Evolutionary conservation across 2,888 invertebrate species (phyloP), one percentile per base, ranked within the genome.

Genomic region (Hirtodrosophila confusa): DNA sequence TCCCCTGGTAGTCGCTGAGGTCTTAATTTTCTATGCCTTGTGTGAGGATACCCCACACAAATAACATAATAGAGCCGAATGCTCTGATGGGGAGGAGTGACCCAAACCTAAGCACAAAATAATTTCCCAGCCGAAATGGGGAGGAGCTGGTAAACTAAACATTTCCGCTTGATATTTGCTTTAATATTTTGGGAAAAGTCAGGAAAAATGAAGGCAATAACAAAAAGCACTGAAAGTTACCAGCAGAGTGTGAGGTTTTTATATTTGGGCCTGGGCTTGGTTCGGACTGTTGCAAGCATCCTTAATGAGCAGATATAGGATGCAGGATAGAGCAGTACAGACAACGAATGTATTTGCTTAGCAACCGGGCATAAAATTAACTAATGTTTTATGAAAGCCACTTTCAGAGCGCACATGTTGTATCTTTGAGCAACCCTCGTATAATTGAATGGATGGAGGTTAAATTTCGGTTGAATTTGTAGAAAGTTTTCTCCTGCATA

Each of bases 311-410:
- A n/a, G 7, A n/a, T 56, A 6, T 3, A 17, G 17, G 17, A 17
- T 17, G 17, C 17, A 17, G 27, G 27, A 27, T 27, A 6, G 4
- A 41, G 41, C 8, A 31, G 23, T 4, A 8, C 17, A 62, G 36
- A 58, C 41, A 66, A 50, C 66, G 43, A 51, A 60, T 47, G 53
- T 40, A 67, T 83, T 79, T 73, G 61, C 67, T 53, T 63, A 60
- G 80, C 84, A 79, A 62, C 58, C 47, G 53, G 10, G 53, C 69
- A 73, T 63, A 75, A 65, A 50, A 79, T 86, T 69, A 61, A 54
- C 64, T 61, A 66, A 66, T 54, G 37, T 44, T 37, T 53, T 43
- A 40, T 51, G 49, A 43, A 64, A 49, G 31, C 39, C 50, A 36
- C 17, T 60, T 48, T 44, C n/a, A 23, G 37, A 17, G 24, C 29